These are phyloP conservation scores for Trissolcus brochymenae DNA, from an alignment of 2,888 invertebrate species.

Conservation along the genomic window DNA sequence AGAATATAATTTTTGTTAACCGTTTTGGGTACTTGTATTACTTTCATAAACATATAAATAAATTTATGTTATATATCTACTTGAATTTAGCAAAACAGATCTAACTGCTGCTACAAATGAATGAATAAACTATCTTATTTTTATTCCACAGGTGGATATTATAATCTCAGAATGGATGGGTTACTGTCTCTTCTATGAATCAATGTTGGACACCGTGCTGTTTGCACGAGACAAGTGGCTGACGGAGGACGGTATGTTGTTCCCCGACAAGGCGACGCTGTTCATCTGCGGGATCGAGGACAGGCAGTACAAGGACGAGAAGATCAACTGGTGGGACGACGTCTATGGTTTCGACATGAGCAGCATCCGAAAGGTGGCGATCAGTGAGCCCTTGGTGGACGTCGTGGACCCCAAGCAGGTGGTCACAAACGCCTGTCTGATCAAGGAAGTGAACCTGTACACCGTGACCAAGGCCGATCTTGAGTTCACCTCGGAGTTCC, in stretches of 20 bases:
- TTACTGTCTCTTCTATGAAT: constrained; percentile 97
- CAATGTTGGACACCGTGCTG: constrained; percentile 99
- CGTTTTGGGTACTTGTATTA: no score
- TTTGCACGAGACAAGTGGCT: constrained; percentile 99
- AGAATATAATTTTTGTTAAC: no score
- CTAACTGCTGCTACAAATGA: no score
- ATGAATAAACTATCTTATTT: no score
- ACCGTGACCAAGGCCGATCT: constrained; percentile 97
- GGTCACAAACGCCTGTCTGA: constrained; percentile 94
- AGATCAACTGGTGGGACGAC: constrained; percentile 99
- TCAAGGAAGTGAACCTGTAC: constrained; percentile 99
- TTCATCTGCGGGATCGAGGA: constrained; percentile 97
- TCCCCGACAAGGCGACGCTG: constrained; percentile 94
- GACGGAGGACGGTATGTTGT: constrained; percentile 91
- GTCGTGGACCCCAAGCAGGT: constrained; percentile 99
- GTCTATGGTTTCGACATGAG: constrained; percentile 99
- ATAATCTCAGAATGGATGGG: constrained; percentile 90
- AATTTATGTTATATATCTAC: no score
- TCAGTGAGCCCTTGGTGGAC: constrained; percentile 98
- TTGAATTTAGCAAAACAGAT: no score
- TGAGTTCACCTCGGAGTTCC: constrained; percentile 92
- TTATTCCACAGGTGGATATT: constrained; percentile 82
- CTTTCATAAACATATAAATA: no score
- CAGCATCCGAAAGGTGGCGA: constrained; percentile 97
- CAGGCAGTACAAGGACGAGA: constrained; percentile 99